Percentiles rank a stretch among this genome's conserved stretches.
Evolutionary conservation across 2,113 vertebrate genomes (phyloP).

Genomic region (Ploceus nigricollis): DNA sequence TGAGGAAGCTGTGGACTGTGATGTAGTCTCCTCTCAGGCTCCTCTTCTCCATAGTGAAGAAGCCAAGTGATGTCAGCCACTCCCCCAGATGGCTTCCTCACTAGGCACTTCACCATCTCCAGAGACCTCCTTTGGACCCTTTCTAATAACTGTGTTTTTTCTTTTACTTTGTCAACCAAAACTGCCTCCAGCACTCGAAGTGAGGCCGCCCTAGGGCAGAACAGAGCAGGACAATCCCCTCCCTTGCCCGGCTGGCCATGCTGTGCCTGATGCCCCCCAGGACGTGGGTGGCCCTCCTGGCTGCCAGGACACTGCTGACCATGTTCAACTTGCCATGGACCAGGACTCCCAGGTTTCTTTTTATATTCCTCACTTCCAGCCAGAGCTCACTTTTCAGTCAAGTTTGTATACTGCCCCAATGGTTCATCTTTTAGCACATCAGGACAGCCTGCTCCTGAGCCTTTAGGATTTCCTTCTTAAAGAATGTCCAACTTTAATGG

Average conservation of each 20-base stretch:
- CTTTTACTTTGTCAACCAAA: not conserved
- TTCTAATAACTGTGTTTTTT: not conserved
- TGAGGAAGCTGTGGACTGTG: not conserved
- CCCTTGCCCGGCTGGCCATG: rapidly evolving
- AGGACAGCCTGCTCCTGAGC: not conserved
- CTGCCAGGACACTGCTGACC: not conserved
- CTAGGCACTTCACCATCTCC: not conserved
- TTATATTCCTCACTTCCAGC: not conserved
- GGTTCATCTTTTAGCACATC: not conserved
- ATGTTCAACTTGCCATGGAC: not conserved
- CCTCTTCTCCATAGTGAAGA: not conserved
- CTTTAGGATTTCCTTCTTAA: not conserved
- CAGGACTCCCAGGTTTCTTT: not conserved
- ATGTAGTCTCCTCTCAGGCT: not conserved
- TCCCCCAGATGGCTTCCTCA: not conserved
- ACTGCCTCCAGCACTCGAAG: rapidly evolving
- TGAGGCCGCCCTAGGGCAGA: rapidly evolving
- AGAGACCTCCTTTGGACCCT: not conserved
- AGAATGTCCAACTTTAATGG: not conserved
- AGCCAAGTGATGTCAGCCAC: not conserved
- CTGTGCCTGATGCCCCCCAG: not conserved
- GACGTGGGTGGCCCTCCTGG: rapidly evolving
- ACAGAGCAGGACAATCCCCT: not conserved
- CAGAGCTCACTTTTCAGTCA: not conserved
- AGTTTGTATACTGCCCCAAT: not conserved